These are phyloP conservation scores for Cacoxenus indagator DNA, from an alignment of 2,888 invertebrate species.

Conservation along the genomic window DNA sequence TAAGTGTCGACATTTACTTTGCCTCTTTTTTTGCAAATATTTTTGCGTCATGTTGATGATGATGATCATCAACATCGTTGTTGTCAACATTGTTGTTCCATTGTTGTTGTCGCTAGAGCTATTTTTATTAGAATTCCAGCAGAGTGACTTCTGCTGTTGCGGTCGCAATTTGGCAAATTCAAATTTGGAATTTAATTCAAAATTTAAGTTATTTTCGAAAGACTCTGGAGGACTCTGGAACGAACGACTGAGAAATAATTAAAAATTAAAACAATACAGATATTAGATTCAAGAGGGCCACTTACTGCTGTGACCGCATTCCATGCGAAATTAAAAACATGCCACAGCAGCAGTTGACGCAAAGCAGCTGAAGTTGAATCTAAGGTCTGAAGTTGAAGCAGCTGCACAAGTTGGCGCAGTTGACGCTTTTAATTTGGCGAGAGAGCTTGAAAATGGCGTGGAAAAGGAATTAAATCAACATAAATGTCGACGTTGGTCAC, in stretches of 20 bases:
- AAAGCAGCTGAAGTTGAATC: not conserved
- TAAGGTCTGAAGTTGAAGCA: not conserved
- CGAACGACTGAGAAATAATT: constrained; percentile 38
- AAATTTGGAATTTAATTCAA: not conserved
- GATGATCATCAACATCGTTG: no score
- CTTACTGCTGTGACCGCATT: constrained; percentile 46
- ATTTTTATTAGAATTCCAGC: constrained; percentile 53
- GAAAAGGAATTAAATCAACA: constrained; percentile 51
- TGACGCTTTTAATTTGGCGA: constrained; percentile 42
- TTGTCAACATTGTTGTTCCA: not conserved
- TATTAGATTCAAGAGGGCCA: constrained; percentile 36
- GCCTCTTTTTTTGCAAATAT: not conserved
- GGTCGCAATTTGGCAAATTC: no score
- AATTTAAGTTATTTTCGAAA: not conserved
- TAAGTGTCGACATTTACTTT: constrained; percentile 45
- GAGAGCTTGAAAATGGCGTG: constrained; percentile 26
- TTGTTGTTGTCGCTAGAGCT: constrained; percentile 37
- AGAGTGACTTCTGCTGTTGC: not conserved
- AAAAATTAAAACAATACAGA: constrained; percentile 49
- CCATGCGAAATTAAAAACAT: constrained; percentile 49
- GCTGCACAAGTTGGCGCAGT: constrained; percentile 24
- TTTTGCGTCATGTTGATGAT: no score
- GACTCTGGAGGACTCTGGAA: not conserved
- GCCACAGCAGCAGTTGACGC: constrained; percentile 17
- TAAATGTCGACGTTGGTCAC: constrained; percentile 34